Evolutionary conservation across 1,140 invertebrate species (phyloP).

Genomic region (Listronotus bonariensis): DNA sequence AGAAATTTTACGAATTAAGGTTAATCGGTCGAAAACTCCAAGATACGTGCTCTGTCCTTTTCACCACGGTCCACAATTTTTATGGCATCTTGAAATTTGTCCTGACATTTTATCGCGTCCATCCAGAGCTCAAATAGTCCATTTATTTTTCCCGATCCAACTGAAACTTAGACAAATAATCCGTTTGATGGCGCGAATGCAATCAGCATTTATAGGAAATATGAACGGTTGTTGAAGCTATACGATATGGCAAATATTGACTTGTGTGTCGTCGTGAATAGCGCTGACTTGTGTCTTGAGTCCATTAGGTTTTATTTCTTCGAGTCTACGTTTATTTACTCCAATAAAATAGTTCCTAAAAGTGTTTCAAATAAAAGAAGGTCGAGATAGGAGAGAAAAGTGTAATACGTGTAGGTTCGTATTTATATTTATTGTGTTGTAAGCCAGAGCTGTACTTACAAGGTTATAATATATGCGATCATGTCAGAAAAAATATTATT

Average conservation of each 20-base stretch:
- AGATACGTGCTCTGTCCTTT: conserved; percentile 49
- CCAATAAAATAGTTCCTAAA: no score
- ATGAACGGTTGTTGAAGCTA: conserved; percentile 36
- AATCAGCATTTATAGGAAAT: conserved; percentile 51
- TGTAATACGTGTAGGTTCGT: no score
- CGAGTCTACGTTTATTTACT: background rate
- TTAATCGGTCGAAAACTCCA: conserved; percentile 54
- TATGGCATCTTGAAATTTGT: conserved; percentile 1
- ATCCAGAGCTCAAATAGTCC: background rate
- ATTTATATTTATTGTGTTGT: no score
- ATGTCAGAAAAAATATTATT: no score
- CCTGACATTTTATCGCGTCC: background rate
- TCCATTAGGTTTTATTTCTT: conserved; percentile 11
- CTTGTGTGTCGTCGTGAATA: conserved; percentile 16
- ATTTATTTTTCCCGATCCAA: no score
- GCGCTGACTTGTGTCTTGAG: conserved; percentile 15
- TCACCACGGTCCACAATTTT: conserved; percentile 33
- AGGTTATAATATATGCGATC: no score
- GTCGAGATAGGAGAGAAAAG: no score
- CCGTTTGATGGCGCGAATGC: conserved; percentile 49
- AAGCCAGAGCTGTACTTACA: no score
- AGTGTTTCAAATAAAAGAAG: no score
- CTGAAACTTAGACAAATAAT: conserved; percentile 41
- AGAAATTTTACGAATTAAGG: conserved; percentile 51
- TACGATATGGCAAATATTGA: conserved; percentile 40